Base-by-base conservation (phyloP, 2,888 invertebrate genomes). In the Zele albiditarsus region DNA sequence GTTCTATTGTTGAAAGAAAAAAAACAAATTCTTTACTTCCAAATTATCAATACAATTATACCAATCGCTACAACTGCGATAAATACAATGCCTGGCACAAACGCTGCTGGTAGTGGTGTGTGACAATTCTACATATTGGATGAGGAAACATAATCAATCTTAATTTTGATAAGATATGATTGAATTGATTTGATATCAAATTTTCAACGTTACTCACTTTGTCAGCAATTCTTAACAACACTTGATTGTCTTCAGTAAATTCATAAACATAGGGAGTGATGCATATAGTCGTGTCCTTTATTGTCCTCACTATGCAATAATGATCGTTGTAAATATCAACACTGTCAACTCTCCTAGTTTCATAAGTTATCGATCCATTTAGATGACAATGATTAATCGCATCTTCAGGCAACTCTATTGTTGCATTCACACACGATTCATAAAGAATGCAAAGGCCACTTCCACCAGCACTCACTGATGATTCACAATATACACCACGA, bases 401-500 rank as follows among this genome's bases (percentile, higher is more conserved):
- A 4, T 73, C 74, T 20, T 77, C 66, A 1, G 82, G 77, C 16
- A 77, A 66, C 38, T 83, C 82, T 31, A 85, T 65, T 0, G 85
- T 85, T 14, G 84, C 83, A 69, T 84, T 84, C 0, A 85, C 85
- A 71, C 85, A 86, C 23, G 75, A 62, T 60, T 82, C 79, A 65
- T 85, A 86, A 12, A 84, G 77, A 14, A 80, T 62, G 60, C 85
- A 86, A 16, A 85, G 79, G 14, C 79, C 82, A 65, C 82, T 84
- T 3, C 83, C 82, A 4, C 82, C 79, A 12, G 80, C 74, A 31
- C 82, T 81, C 2, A 80, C 80, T 31, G 85, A 83, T 0, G 82
- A 84, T 71, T 86, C 85, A 76, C 85, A 86, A 49, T 83, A 86
- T 0, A 81, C 82, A 23, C 85, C 85, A 0, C 81, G 83, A 74